A percentile compares a stretch with the other conserved stretches of the same genome.
These are phyloP conservation scores for Trachymyrmex septentrionalis DNA, from an alignment of 1,140 invertebrate genomes.

Conservation along the genomic window DNA sequence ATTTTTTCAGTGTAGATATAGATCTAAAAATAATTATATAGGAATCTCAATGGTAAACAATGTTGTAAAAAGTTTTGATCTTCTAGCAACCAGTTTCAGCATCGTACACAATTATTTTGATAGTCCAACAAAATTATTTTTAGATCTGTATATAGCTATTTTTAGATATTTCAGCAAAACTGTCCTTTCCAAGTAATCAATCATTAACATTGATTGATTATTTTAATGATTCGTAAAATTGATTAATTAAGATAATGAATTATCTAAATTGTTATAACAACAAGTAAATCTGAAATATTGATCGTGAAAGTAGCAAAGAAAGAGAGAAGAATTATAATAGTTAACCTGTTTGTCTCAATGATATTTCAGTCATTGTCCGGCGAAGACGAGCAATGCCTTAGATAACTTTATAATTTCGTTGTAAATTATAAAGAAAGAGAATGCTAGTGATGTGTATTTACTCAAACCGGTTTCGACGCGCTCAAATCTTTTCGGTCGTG, in stretches of 20 bases:
- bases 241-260: constrained; percentile 23
- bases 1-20: too few relatives aligned
- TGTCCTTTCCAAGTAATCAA: too few relatives aligned
- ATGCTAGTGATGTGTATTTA: constrained; percentile 59
- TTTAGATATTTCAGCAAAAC: too few relatives aligned
- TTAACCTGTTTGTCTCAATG: constrained; percentile 4
- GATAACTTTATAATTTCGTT: constrained; percentile 58
- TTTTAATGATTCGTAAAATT: constrained; percentile 47
- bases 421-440: constrained; percentile 65
- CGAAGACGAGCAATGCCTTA: constrained; percentile 27
- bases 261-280: background rate
- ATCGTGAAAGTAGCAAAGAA: background rate
- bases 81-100: too few relatives aligned
- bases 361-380: constrained; percentile 19
- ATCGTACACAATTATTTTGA: too few relatives aligned
- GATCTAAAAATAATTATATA: too few relatives aligned
- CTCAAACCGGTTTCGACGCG: constrained; percentile 67
- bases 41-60: too few relatives aligned
- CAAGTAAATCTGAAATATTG: background rate
- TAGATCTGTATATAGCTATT: too few relatives aligned
- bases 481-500: constrained; percentile 49
- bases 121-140: too few relatives aligned
- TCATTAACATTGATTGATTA: constrained; percentile 1
- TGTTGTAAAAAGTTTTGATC: too few relatives aligned
- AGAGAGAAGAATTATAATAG: background rate